Conservation (phyloP, 2,888 invertebrate species). For the Cantharis rufa region DNA sequence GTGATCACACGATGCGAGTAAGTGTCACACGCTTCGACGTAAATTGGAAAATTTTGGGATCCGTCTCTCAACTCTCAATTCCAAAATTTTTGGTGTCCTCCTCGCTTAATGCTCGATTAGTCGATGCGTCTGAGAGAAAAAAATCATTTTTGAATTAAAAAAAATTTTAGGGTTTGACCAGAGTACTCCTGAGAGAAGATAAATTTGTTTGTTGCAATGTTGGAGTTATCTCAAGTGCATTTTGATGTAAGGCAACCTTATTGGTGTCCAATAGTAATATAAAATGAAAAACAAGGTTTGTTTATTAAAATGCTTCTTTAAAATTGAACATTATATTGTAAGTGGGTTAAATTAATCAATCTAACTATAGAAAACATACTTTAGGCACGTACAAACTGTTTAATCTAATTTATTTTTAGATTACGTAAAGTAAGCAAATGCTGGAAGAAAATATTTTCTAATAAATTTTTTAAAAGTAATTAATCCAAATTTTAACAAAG, state of each 20-base stretch:
- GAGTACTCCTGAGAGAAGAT: neutral
- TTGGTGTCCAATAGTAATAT: neutral
- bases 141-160: too few relatives aligned
- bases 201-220: neutral
- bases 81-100: too few relatives aligned
- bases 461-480: neutral
- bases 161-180: too few relatives aligned
- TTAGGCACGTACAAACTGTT: constrained; percentile 12
- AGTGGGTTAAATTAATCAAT: constrained; percentile 19
- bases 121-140: too few relatives aligned
- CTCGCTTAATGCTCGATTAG: too few relatives aligned
- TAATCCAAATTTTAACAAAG: neutral
- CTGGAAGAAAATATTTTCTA: neutral
- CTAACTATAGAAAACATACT: constrained; percentile 16
- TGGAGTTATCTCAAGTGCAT: neutral
- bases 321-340: constrained; percentile 7
- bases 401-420: constrained; percentile 9
- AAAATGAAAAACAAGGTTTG: constrained; percentile 12
- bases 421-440: constrained; percentile 11
- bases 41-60: neutral
- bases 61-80: neutral
- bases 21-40: neutral
- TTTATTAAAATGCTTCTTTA: constrained; percentile 9
- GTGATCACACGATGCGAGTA: neutral
- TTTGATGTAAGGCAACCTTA: neutral